A percentile compares a stretch with the other conserved stretches of the same genome.
phyloP scores from a whole-genome alignment of 2,797 vertebrate species.

The Heteromormyrus szaboi region DNA sequence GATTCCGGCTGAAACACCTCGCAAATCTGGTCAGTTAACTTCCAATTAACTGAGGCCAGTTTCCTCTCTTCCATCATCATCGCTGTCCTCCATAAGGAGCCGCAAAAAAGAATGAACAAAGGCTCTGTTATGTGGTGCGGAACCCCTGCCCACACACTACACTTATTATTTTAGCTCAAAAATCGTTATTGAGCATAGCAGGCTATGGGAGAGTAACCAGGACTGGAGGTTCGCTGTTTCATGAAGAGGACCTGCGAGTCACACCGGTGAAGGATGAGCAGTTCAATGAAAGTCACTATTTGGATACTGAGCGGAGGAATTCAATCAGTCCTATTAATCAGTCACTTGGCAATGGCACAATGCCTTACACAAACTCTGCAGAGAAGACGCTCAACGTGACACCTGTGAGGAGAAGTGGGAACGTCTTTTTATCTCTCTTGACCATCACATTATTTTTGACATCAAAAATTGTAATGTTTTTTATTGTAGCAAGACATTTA shows the following conservation, averaged over 20 bases:
- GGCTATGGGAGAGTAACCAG: conserved; percentile 35
- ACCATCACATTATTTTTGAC: background rate
- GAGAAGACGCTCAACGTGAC: background rate
- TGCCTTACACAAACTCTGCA: background rate
- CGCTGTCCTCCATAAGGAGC: conserved; percentile 22
- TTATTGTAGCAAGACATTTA: background rate
- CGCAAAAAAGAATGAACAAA: background rate
- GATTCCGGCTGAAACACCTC: background rate
- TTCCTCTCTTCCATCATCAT: conserved; percentile 10
- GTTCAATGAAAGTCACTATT: conserved; percentile 14
- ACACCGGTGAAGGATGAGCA: background rate
- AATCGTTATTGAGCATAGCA: conserved; percentile 47
- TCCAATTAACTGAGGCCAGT: background rate
- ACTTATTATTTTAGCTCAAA: conserved; percentile 42
- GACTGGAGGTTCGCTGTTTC: conserved; percentile 45
- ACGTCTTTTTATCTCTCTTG: background rate
- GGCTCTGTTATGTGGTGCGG: conserved; percentile 19
- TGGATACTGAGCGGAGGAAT: background rate
- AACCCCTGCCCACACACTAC: conserved; percentile 41
- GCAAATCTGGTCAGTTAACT: background rate
- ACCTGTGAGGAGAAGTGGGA: background rate
- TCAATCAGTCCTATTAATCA: conserved; percentile 14
- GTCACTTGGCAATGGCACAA: conserved; percentile 13
- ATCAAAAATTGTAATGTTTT: background rate
- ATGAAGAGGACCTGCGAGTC: background rate